Evolutionary conservation across 2,797 vertebrate species (phyloP).

Genomic region (Lacerta viridis): DNA sequence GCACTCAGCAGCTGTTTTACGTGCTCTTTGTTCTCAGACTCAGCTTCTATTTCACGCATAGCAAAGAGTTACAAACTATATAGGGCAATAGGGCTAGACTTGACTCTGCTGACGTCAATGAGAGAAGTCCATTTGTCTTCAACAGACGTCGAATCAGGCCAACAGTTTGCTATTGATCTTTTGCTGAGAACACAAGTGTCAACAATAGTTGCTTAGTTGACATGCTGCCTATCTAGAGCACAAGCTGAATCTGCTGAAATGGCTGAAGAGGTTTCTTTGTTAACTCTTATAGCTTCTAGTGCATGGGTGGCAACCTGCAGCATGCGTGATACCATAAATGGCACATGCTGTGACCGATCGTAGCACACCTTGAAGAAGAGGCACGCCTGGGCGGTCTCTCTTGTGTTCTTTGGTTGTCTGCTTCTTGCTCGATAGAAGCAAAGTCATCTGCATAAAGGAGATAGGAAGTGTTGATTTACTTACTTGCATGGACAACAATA

Average conservation of each 20-base stretch:
- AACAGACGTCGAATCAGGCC: background rate
- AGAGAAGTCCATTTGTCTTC: conserved; percentile 18
- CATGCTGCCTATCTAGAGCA: conserved; percentile 1
- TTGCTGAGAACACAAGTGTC: conserved; percentile 8
- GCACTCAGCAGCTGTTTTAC: background rate
- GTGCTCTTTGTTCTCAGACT: background rate
- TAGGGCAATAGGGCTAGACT: conserved; percentile 7
- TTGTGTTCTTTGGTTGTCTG: background rate
- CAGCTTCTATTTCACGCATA: background rate
- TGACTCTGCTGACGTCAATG: conserved; percentile 1
- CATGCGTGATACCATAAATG: background rate
- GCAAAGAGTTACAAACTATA: conserved; percentile 25
- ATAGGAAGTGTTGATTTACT: no score
- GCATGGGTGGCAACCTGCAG: background rate
- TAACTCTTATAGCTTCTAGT: background rate
- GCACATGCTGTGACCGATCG: background rate
- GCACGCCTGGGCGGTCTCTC: background rate
- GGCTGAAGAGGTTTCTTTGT: background rate
- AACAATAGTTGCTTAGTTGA: rapidly evolving
- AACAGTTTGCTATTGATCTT: background rate
- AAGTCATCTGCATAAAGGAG: background rate
- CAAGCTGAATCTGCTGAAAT: background rate
- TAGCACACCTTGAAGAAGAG: background rate
- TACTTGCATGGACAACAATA: no score
- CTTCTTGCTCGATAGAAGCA: background rate